Percentiles rank a stretch among this genome's conserved stretches.
These are phyloP conservation scores for Miltochrista miniata DNA, from an alignment of 2,888 invertebrate species.

Conservation along the genomic window DNA sequence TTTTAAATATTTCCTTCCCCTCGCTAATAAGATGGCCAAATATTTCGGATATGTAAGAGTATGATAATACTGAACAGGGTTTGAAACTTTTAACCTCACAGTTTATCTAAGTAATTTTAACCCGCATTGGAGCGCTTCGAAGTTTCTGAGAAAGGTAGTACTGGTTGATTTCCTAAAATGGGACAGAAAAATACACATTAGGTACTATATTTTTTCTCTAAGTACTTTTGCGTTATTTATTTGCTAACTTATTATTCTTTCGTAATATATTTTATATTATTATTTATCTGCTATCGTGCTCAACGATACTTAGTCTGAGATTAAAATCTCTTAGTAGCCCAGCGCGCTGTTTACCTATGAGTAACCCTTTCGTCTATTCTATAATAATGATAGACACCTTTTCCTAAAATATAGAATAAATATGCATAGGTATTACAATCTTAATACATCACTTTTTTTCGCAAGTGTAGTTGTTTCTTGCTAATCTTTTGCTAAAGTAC, in stretches of 20 bases:
- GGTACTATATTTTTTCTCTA: background rate
- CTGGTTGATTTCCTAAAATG: constrained; percentile 8
- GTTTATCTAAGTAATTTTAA: constrained; percentile 33
- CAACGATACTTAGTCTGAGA: no score
- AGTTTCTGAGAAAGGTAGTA: constrained; percentile 4
- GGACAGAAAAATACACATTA: background rate
- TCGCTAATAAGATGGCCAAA: constrained; percentile 50
- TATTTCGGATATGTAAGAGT: constrained; percentile 48
- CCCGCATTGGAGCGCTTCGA: constrained; percentile 14
- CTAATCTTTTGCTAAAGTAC: no score
- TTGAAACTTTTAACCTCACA: constrained; percentile 43
- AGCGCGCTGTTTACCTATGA: no score
- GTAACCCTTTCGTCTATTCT: no score
- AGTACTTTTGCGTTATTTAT: constrained; percentile 2
- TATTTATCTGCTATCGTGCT: no score
- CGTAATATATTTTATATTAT: background rate
- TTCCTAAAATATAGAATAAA: no score
- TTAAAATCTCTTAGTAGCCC: no score
- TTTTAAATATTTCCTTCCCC: constrained; percentile 25
- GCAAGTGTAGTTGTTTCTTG: no score
- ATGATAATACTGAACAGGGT: constrained; percentile 46
- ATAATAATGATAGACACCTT: no score
- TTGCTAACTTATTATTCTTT: background rate
- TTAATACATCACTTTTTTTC: no score
- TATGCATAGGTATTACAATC: no score